A percentile compares a stretch with the other conserved stretches of the same genome.
Conservation (phyloP, 2,888 invertebrate genomes). For the Papilio elwesi region DNA sequence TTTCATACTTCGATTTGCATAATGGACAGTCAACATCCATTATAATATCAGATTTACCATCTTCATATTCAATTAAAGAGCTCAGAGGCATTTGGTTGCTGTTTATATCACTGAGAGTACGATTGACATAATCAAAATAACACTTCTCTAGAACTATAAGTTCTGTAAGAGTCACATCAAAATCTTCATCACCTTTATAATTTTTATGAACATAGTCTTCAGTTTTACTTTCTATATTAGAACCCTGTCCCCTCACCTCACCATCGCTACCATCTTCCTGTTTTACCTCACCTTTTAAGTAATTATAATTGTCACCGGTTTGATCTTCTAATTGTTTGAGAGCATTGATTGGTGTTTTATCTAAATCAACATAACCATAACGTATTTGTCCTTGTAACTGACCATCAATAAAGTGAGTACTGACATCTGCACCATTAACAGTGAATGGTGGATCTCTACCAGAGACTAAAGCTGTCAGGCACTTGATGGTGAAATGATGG, state of each 20-base stretch:
- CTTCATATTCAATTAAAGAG: constrained; percentile 64
- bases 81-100: constrained; percentile 59
- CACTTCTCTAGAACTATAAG: constrained; percentile 72
- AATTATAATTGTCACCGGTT: constrained; percentile 37
- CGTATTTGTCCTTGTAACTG: constrained; percentile 62
- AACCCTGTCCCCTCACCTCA: constrained; percentile 45
- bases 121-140: constrained; percentile 71
- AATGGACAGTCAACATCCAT: constrained; percentile 63
- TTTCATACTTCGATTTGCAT: constrained; percentile 61
- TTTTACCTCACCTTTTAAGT: constrained; percentile 57
- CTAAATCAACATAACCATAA: constrained; percentile 68
- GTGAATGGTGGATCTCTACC: constrained; percentile 69
- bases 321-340: constrained; percentile 43
- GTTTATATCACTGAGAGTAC: constrained; percentile 59
- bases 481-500: constrained; percentile 77
- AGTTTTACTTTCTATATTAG: constrained; percentile 45
- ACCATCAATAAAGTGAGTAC: constrained; percentile 65
- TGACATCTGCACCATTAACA: constrained; percentile 72
- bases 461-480: constrained; percentile 67
- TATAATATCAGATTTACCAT: constrained; percentile 52
- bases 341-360: constrained; percentile 49
- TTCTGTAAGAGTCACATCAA: constrained; percentile 76
- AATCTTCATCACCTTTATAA: constrained; percentile 74
- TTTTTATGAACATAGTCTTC: constrained; percentile 47
- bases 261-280: constrained; percentile 52